phyloP scores from a whole-genome alignment of 2,797 vertebrate species.

The Siniperca undulata region DNA sequence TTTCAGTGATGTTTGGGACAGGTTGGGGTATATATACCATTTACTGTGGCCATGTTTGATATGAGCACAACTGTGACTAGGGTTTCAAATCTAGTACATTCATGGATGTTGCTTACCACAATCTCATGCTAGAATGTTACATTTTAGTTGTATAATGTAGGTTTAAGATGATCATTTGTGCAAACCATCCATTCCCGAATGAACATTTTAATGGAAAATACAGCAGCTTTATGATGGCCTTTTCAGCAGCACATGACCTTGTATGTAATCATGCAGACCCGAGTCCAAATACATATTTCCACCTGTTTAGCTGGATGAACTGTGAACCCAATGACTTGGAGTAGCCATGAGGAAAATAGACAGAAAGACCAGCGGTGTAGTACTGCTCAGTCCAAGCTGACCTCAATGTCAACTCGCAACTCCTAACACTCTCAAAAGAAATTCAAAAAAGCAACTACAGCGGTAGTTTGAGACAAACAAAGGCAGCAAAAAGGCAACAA shows the following conservation, averaged over 20 bases:
- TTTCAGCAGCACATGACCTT: slow-evolving; percentile 6
- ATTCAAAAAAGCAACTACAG: neutral
- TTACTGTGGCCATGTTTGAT: neutral
- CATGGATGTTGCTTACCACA: neutral
- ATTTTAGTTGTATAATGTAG: neutral
- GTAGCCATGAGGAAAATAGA: slow-evolving; percentile 29
- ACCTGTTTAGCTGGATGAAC: slow-evolving; percentile 27
- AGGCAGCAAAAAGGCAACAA: slow-evolving; percentile 20
- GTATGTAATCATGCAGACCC: slow-evolving; percentile 4
- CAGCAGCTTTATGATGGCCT: neutral
- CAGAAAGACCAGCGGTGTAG: neutral
- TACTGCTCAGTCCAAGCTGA: slow-evolving; percentile 32
- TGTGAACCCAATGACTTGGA: slow-evolving; percentile 12
- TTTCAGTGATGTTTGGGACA: neutral
- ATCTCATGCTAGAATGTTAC: neutral
- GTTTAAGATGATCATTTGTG: neutral
- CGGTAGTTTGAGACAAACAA: slow-evolving; percentile 9
- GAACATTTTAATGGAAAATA: neutral
- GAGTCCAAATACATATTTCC: slow-evolving; percentile 14
- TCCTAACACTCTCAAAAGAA: slow-evolving; percentile 12
- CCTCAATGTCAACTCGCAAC: slow-evolving; percentile 31
- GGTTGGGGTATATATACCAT: neutral
- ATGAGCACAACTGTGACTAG: neutral
- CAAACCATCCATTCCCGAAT: neutral
- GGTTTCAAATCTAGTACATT: neutral